A percentile compares a stretch with the other conserved stretches of the same genome.
Conservation (phyloP, 23 tunicate species). For the Clavelina lepadiformis region DNA sequence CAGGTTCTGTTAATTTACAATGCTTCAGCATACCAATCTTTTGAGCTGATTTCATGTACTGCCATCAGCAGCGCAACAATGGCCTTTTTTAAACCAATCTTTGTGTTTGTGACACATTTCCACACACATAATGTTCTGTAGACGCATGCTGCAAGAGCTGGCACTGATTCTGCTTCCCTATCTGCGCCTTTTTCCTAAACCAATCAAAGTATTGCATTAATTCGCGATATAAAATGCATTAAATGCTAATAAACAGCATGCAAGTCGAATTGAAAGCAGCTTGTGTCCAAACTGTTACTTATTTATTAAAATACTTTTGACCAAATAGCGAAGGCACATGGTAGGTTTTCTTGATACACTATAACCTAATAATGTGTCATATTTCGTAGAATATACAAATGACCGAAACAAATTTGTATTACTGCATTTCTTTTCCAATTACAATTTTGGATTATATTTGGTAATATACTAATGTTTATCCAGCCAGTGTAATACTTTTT, state of each 20-base stretch:
- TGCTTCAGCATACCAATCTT: conserved; percentile 53
- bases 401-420: too few species aligned
- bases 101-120: conserved; percentile 29
- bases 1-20: background rate
- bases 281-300: background rate
- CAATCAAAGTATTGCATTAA: background rate
- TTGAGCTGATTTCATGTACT: conserved; percentile 43
- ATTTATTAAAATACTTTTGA: background rate
- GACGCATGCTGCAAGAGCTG: conserved; percentile 57
- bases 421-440: too few species aligned
- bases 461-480: too few species aligned
- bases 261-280: too few species aligned
- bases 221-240: too few species aligned
- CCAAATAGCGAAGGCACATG: too few species aligned
- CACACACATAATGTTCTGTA: conserved; percentile 59
- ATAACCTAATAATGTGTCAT: too few species aligned
- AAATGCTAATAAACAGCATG: too few species aligned
- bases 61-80: conserved; percentile 40
- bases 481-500: too few species aligned
- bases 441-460: too few species aligned
- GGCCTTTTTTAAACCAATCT: conserved; percentile 56
- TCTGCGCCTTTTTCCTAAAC: background rate
- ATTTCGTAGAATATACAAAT: too few species aligned
- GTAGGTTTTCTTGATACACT: too few species aligned
- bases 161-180: conserved; percentile 26